Base-by-base conservation (phyloP, 2,797 vertebrate species). In the Garrulus glandarius region DNA sequence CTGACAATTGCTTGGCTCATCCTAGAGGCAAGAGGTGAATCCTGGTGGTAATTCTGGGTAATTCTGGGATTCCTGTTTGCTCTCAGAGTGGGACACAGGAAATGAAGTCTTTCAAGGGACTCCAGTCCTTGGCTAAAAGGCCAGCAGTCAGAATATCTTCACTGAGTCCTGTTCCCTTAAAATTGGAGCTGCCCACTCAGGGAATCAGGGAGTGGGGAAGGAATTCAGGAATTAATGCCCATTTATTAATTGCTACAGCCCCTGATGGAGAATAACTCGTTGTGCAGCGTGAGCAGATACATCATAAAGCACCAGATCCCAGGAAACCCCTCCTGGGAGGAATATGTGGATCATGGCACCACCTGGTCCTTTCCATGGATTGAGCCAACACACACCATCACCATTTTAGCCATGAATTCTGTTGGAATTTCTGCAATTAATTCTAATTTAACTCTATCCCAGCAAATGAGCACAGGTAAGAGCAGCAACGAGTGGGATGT, bases 221-320 rank as follows among this genome's bases (percentile, higher is more conserved):
- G 59, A 72, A 61, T 61, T 19, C 15, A 11, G 37, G 53, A 77
- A 92, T 82, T 29, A 32, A 60, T 37, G 6, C 6, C 79, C 39
- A 5, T 89, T 11, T 18, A 65, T 57, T 12, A 10, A 57, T 97
- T 95, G 39, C 85, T 85, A 19, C 95, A 98, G 98, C 98, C 98
- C 1, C 89, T 98, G 96, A 55, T 17, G 69, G 95, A 89, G 96
- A 96, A 87, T 17, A 94, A 83, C 13, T 96, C 98, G 0, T 52
- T 98, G 83, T 99, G 98, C 97, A 99, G 98, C 2, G 98, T 99
- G 89, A 98, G 98, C 68, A 98, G 96, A 5, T 98, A 99, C 7
- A 77, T 98, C 84, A 93, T 99, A 34, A 90, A 97, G 81, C 98
- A 98, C 53, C 97, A 87, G 65, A 89, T 70, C 14, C 92, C 97